These are phyloP conservation scores for Drosophila ercepeae DNA, from an alignment of 1,140 invertebrate genomes.

Conservation along the genomic window DNA sequence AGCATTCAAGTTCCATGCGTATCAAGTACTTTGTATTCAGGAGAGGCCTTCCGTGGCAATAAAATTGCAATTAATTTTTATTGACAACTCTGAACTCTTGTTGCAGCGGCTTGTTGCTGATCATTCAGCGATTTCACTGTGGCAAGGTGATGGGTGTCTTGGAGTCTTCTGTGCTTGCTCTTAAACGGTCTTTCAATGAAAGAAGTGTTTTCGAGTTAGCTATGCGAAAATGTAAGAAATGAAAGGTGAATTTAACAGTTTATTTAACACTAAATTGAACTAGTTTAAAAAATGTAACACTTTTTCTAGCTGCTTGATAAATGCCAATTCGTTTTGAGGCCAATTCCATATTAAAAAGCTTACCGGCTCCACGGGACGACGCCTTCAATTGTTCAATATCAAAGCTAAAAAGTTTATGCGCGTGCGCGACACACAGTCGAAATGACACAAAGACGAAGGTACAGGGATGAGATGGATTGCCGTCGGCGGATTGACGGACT, in stretches of 20 bases:
- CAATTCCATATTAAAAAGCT: slow-evolving; percentile 60
- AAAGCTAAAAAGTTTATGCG: slow-evolving; percentile 41
- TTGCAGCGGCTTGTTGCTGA: slow-evolving; percentile 51
- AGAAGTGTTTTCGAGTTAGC: not conserved
- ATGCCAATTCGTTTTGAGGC: slow-evolving; percentile 42
- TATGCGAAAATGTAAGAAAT: not conserved
- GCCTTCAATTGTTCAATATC: slow-evolving; percentile 33
- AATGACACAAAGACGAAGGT: slow-evolving; percentile 17
- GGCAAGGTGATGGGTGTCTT: slow-evolving; percentile 30
- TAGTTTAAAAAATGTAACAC: not conserved
- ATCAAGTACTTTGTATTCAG: slow-evolving; percentile 69
- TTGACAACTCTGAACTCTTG: slow-evolving; percentile 77
- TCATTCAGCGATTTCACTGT: slow-evolving; percentile 56
- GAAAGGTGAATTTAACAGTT: not conserved
- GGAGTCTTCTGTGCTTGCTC: not conserved
- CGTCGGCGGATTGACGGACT: slow-evolving; percentile 50
- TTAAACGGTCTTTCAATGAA: slow-evolving; percentile 6
- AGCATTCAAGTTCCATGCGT: slow-evolving; percentile 17
- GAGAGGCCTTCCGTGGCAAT: slow-evolving; percentile 63
- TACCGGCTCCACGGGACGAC: slow-evolving; percentile 34
- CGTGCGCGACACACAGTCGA: slow-evolving; percentile 59
- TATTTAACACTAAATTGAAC: not conserved
- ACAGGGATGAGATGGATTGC: slow-evolving; percentile 68
- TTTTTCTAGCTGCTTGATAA: not conserved
- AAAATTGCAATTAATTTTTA: slow-evolving; percentile 81